Conservation (phyloP, 30 jellyfish, hydroid and myxozoan genomes). For the Aurelia coerulea region DNA sequence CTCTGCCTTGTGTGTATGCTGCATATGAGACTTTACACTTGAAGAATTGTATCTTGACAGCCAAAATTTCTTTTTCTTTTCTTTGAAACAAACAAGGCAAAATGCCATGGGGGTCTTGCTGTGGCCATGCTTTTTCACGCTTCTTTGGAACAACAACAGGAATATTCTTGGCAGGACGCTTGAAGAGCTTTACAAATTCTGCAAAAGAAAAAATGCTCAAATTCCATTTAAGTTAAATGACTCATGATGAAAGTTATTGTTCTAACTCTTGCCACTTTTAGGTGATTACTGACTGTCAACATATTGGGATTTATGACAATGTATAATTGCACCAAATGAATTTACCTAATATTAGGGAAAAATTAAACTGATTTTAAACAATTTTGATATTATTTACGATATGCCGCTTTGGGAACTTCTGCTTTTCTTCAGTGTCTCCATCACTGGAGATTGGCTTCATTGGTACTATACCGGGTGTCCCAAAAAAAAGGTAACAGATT, state of each 20-base stretch:
- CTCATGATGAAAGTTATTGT: no score
- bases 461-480: no score
- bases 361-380: no score
- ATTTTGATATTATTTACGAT: no score
- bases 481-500: no score
- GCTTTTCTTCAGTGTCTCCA: not conserved
- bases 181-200: not conserved
- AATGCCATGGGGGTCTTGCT: not conserved
- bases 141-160: not conserved
- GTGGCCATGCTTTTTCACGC: not conserved
- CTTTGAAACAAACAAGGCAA: not conserved
- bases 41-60: not conserved
- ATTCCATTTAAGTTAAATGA: not conserved
- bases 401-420: not conserved
- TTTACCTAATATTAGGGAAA: no score
- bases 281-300: no score
- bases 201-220: not conserved
- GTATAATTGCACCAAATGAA: no score
- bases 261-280: no score
- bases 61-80: not conserved
- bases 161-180: not conserved
- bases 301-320: no score
- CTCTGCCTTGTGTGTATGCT: not conserved
- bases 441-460: not conserved
- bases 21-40: not conserved